Percentiles rank a stretch among this genome's conserved stretches.
phyloP scores from a whole-genome alignment of 2,113 vertebrate genomes.

The Fregata magnificens region DNA sequence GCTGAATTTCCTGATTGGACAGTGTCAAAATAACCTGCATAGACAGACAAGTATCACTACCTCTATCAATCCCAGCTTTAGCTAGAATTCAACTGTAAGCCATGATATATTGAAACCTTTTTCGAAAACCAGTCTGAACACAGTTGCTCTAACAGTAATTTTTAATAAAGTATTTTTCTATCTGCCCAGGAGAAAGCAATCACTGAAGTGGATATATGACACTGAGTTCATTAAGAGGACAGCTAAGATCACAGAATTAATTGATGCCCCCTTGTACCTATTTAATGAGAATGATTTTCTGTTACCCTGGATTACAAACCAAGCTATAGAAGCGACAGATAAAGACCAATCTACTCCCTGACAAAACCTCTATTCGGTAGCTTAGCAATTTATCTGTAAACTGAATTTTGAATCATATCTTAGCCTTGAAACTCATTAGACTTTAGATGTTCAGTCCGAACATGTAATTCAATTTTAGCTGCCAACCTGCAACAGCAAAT shows the following conservation, averaged over 20 bases:
- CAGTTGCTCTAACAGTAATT: neutral
- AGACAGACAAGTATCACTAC: neutral
- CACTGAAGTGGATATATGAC: conserved; percentile 48
- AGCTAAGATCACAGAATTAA: conserved; percentile 63
- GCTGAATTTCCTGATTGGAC: neutral
- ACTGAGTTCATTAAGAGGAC: conserved; percentile 64
- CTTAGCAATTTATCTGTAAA: conserved; percentile 55
- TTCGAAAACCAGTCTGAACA: neutral
- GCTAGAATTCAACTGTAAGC: neutral
- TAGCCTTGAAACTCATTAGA: conserved; percentile 52
- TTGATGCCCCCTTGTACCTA: conserved; percentile 45
- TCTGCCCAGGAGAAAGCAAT: neutral
- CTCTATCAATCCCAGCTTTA: neutral
- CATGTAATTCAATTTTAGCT: neutral
- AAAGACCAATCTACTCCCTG: conserved; percentile 57
- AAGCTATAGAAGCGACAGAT: conserved; percentile 50
- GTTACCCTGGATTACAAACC: conserved; percentile 52
- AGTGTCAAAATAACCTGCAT: neutral
- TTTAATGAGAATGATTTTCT: conserved; percentile 75
- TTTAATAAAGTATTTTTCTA: conserved; percentile 42
- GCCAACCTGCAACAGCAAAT: neutral
- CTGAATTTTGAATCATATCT: conserved; percentile 30
- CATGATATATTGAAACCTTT: neutral
- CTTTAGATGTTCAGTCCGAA: conserved; percentile 18
- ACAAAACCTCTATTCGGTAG: neutral